Percentiles rank a stretch among this genome's conserved stretches.
phyloP scores from a whole-genome alignment of 1,140 invertebrate genomes.

The Asbolus verrucosus region DNA sequence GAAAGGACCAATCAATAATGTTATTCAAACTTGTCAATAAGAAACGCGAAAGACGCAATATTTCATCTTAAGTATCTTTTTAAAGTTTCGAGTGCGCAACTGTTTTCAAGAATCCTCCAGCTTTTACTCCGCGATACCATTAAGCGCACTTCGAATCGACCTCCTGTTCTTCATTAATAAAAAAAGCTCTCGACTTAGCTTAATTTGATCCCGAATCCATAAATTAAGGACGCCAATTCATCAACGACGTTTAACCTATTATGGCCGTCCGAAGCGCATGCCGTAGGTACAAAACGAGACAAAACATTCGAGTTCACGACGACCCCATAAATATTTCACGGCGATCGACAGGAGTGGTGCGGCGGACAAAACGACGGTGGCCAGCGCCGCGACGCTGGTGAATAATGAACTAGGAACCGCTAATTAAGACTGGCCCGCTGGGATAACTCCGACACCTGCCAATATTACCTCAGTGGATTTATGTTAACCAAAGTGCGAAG shows the following conservation, averaged over 20 bases:
- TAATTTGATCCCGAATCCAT: neutral
- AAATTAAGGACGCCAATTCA: slow-evolving; percentile 29
- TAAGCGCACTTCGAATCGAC: slow-evolving; percentile 13
- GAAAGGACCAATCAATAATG: slow-evolving; percentile 38
- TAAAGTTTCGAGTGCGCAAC: slow-evolving; percentile 20
- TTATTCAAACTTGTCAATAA: slow-evolving; percentile 42
- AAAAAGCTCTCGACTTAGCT: neutral
- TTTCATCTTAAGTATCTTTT: slow-evolving; percentile 38
- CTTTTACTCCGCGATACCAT: neutral
- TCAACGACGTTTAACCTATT: slow-evolving; percentile 42
- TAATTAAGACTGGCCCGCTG: slow-evolving; percentile 64
- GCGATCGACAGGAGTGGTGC: slow-evolving; percentile 58
- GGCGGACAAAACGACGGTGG: slow-evolving; percentile 59
- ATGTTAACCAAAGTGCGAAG: slow-evolving; percentile 26
- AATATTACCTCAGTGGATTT: slow-evolving; percentile 56
- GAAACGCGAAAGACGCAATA: slow-evolving; percentile 37
- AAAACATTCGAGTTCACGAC: slow-evolving; percentile 22
- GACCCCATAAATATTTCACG: slow-evolving; percentile 62
- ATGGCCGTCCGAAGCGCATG: slow-evolving; percentile 15
- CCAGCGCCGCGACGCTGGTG: slow-evolving; percentile 54
- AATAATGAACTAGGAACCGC: slow-evolving; percentile 63
- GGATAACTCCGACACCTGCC: slow-evolving; percentile 63
- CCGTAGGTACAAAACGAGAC: slow-evolving; percentile 23
- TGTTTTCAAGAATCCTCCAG: slow-evolving; percentile 1
- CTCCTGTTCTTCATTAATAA: slow-evolving; percentile 1